Evolutionary conservation across 2,797 vertebrate genomes (phyloP).

Genomic region (Prionace glauca): DNA sequence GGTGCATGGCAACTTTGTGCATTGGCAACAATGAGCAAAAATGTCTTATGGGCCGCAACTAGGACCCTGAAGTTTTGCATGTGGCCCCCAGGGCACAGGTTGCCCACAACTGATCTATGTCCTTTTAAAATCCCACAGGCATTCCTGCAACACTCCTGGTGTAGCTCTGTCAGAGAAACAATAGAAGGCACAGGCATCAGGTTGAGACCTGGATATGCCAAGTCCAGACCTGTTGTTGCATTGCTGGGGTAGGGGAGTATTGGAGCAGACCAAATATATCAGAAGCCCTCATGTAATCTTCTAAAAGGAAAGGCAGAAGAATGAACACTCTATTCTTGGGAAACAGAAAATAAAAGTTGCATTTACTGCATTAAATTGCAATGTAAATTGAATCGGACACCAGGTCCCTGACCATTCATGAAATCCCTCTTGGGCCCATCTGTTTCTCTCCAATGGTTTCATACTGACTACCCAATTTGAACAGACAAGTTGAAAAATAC

Average conservation of each 20-base stretch:
- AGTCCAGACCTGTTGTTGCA: background rate
- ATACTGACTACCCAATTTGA: constrained; percentile 12
- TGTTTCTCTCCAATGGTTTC: background rate
- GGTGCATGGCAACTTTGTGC: no score
- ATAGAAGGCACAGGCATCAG: background rate
- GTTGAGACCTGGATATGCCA: background rate
- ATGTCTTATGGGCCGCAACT: no score
- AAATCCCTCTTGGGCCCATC: background rate
- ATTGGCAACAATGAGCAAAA: no score
- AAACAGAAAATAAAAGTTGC: background rate
- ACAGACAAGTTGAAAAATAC: background rate
- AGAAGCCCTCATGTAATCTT: background rate
- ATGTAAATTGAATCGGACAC: background rate
- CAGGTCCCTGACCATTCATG: background rate
- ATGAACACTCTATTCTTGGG: background rate
- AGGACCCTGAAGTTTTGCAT: no score
- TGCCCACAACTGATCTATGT: no score
- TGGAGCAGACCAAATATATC: background rate
- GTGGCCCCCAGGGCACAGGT: no score
- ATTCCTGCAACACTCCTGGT: background rate
- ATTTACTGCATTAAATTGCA: background rate
- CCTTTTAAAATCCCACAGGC: background rate
- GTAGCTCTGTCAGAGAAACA: background rate
- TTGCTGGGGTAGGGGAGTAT: background rate
- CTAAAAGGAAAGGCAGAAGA: background rate